Base-by-base conservation (phyloP, 2,888 invertebrate genomes). In the Phlogophora meticulosa region DNA sequence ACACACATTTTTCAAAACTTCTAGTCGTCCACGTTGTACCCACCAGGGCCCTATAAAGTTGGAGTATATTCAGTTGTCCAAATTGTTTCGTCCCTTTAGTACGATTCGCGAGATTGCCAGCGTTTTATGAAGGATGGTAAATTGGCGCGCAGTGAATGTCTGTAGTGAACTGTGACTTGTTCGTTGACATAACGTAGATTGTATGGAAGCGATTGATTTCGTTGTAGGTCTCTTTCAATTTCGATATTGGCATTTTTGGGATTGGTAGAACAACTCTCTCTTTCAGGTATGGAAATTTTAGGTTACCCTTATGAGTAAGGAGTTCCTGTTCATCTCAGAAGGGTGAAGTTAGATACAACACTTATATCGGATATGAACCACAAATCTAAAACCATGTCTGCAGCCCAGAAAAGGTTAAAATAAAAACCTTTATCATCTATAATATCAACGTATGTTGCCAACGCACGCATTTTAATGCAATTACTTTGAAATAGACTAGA, bases 1-100 rank as follows among this genome's bases (percentile, higher is more conserved):
- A 53, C 69, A 42, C 71, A 76, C 52, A 67, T 82, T 76, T 78
- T 78, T 82, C 69, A 74, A 80, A 78, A 77, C 55, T 70, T 74
- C 20, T 40, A 24, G 55, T 53, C 45, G 42, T 67, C 24, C 38
- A 40, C 24, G 45, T 7, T 42, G 32, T 52, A 66, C 42, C 42
- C 80, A 36, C 80, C 22, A 11, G 81, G 72, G 84, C 38, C 52
- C 64, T 49, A 79, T 81, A 78, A 76, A 74, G 45, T 69, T 43
- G 62, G 61, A 56, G 57, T 77, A 58, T 68, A 76, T 78, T 80
- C 75, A 78, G 77, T 82, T 80, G 77, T 82, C 52, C 59, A 82
- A 84, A 84, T 84, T 82, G 82, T 82, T 82, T 80, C 62, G 76
- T 71, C 72, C 83, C 72, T 80, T 77, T 70, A 68, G 76, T 79